These are phyloP conservation scores for Chymomyza costata DNA, from an alignment of 1,140 invertebrate genomes.

Conservation along the genomic window DNA sequence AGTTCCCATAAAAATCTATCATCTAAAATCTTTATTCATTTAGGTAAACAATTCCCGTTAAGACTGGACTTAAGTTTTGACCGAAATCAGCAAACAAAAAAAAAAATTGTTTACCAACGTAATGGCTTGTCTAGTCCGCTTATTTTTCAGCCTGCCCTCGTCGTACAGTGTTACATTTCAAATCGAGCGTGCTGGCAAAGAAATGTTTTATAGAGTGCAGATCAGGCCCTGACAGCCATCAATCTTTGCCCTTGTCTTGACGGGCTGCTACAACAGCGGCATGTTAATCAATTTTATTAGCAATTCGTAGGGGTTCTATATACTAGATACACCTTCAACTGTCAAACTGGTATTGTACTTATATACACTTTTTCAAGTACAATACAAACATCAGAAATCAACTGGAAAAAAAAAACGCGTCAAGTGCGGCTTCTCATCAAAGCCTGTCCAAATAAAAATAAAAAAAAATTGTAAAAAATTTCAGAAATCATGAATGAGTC, in stretches of 20 bases:
- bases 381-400: constrained; percentile 59
- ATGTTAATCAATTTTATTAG: constrained; percentile 66
- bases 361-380: constrained; percentile 63
- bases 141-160: no score
- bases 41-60: no score
- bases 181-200: constrained; percentile 26
- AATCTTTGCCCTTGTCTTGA: no score
- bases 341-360: constrained; percentile 31
- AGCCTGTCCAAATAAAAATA: constrained; percentile 29
- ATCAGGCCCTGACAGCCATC: constrained; percentile 57
- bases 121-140: no score
- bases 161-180: constrained; percentile 26
- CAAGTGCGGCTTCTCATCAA: constrained; percentile 68
- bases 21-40: no score
- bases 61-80: no score
- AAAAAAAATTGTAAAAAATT: constrained; percentile 18
- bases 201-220: constrained; percentile 6
- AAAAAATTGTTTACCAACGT: no score
- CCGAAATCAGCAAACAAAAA: no score
- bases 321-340: constrained; percentile 51
- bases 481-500: constrained; percentile 60
- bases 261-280: constrained; percentile 30
- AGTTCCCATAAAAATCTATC: no score
- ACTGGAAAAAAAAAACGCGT: constrained; percentile 50
- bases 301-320: constrained; percentile 31